These are phyloP conservation scores for Chrysina gloriosa DNA, from an alignment of 2,888 invertebrate species.

Conservation along the genomic window DNA sequence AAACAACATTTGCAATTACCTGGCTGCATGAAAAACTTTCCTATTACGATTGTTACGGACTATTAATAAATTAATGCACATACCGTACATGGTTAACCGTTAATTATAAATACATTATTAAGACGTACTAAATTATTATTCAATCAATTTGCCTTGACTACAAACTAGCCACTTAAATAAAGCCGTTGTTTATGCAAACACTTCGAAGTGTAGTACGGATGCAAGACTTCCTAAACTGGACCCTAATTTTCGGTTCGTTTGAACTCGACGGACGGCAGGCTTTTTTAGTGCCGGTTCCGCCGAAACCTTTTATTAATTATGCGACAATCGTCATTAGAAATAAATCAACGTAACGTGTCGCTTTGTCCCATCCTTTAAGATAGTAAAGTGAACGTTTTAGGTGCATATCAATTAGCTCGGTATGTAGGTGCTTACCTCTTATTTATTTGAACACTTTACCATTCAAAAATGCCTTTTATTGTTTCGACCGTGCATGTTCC, in stretches of 20 bases:
- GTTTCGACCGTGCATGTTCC: not conserved
- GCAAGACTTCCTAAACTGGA: constrained; percentile 15
- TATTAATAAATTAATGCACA: constrained; percentile 9
- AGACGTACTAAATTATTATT: not conserved
- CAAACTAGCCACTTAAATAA: not conserved
- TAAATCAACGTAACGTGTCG: constrained; percentile 41
- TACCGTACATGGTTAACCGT: not conserved
- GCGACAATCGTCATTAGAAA: constrained; percentile 37
- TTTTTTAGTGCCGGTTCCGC: constrained; percentile 25
- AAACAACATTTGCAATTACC: not conserved
- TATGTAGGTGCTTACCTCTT: not conserved
- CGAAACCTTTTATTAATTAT: constrained; percentile 40
- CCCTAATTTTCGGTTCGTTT: constrained; percentile 30
- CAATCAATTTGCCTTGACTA: not conserved
- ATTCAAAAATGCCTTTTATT: constrained; percentile 30
- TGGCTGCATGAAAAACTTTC: not conserved
- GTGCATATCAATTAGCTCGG: constrained; percentile 23
- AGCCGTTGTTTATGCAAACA: constrained; percentile 6
- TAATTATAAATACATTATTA: constrained; percentile 25
- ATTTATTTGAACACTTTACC: constrained; percentile 21
- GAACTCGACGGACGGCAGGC: constrained; percentile 13
- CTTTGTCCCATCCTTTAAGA: constrained; percentile 27
- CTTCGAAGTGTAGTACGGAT: not conserved
- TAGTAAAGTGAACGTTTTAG: constrained; percentile 28
- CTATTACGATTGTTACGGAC: not conserved